Evolutionary conservation across 2,888 invertebrate genomes (phyloP).

Genomic region (Gandaritis pyraliata): DNA sequence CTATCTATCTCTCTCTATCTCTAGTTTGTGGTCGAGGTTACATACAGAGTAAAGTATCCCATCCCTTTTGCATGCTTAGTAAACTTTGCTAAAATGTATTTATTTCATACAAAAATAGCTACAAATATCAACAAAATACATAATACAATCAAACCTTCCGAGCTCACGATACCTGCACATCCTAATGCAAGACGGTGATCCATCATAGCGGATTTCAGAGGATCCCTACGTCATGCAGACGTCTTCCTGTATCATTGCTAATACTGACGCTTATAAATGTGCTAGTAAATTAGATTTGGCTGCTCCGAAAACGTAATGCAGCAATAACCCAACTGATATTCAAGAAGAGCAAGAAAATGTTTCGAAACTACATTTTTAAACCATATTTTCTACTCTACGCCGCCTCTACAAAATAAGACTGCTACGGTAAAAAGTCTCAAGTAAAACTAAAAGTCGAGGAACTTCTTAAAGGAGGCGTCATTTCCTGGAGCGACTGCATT

Average conservation of each 20-base stretch:
- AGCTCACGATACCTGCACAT: slow-evolving; percentile 25
- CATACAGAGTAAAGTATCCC: no score
- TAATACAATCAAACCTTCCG: slow-evolving; percentile 17
- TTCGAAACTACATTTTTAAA: slow-evolving; percentile 11
- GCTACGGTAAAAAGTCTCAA: slow-evolving; percentile 23
- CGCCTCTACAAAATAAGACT: slow-evolving; percentile 25
- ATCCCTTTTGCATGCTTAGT: no score
- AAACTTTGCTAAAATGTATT: no score
- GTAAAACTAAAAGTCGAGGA: slow-evolving; percentile 20
- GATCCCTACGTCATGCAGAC: slow-evolving; percentile 32
- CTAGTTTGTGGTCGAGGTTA: no score
- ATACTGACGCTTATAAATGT: slow-evolving; percentile 29
- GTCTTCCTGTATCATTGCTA: slow-evolving; percentile 33
- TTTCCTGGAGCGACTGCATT: slow-evolving; percentile 26
- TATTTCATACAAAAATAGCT: background rate
- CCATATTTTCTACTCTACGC: slow-evolving; percentile 13
- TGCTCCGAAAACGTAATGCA: slow-evolving; percentile 12
- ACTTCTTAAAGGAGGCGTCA: slow-evolving; percentile 26
- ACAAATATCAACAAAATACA: background rate
- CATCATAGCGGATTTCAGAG: slow-evolving; percentile 35
- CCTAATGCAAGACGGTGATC: slow-evolving; percentile 32
- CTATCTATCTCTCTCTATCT: no score
- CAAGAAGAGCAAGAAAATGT: slow-evolving; percentile 3
- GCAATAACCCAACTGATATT: slow-evolving; percentile 1
- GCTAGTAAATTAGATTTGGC: slow-evolving; percentile 27